These are phyloP conservation scores for Thamnophis sirtalis DNA, from an alignment of 2,113 vertebrate genomes.

Conservation along the genomic window DNA sequence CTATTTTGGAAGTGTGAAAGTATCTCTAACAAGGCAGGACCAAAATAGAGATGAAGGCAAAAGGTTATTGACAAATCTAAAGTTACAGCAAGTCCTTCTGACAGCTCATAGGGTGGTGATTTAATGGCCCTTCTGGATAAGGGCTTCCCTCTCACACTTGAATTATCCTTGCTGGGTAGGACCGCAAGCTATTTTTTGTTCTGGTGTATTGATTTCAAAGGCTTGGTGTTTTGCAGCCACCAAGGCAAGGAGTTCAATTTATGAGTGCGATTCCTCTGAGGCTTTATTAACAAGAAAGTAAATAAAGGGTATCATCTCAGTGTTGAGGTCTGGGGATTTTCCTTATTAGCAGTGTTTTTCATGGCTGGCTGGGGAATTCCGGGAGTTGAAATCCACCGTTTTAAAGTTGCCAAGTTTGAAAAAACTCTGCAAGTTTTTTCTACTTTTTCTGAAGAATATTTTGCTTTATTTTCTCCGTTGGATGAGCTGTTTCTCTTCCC, in stretches of 20 bases:
- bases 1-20: slow-evolving; percentile 33
- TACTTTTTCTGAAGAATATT: too few species aligned
- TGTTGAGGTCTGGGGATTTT: not conserved
- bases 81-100: slow-evolving; percentile 41
- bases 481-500: not conserved
- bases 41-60: slow-evolving; percentile 16
- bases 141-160: not conserved
- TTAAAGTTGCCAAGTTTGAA: not conserved
- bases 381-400: not conserved
- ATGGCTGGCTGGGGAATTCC: not conserved
- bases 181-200: slow-evolving; percentile 21
- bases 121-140: not conserved
- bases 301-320: not conserved
- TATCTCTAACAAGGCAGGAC: slow-evolving; percentile 23
- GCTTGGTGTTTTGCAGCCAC: not conserved
- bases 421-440: not conserved
- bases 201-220: slow-evolving; percentile 7
- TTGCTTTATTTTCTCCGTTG: not conserved
- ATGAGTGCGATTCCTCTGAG: not conserved
- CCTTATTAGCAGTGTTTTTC: not conserved
- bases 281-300: not conserved
- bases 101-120: not conserved
- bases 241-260: not conserved
- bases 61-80: slow-evolving; percentile 33
- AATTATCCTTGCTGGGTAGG: slow-evolving; percentile 3